Evolutionary conservation across 1,140 invertebrate species (phyloP).

Genomic region (Hylyphantes graminicola): DNA sequence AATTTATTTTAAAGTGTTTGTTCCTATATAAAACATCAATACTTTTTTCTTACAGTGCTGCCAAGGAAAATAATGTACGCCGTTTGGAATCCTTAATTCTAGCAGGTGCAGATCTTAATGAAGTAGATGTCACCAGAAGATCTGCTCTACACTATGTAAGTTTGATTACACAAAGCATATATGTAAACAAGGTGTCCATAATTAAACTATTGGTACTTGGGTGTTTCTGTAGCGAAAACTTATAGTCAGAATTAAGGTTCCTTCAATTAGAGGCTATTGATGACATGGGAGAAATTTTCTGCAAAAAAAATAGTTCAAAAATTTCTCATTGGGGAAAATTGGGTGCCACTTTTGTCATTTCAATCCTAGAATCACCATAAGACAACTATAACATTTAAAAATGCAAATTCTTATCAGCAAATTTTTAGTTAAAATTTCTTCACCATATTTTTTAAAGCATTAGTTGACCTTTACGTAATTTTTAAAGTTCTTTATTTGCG

Average conservation of each 20-base stretch:
- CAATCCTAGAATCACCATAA: too few relatives aligned
- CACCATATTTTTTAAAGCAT: too few relatives aligned
- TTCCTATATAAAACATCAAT: background rate
- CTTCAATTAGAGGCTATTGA: background rate
- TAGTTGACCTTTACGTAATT: too few relatives aligned
- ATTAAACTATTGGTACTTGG: background rate
- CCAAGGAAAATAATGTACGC: slow-evolving; percentile 69
- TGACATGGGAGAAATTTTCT: too few relatives aligned
- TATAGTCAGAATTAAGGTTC: background rate
- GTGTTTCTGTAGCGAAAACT: background rate
- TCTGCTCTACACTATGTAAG: slow-evolving; percentile 65
- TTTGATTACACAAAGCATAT: slow-evolving; percentile 60
- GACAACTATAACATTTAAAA: too few relatives aligned
- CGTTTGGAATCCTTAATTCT: slow-evolving; percentile 73
- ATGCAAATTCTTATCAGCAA: too few relatives aligned
- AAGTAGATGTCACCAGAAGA: slow-evolving; percentile 65
- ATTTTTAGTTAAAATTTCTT: too few relatives aligned
- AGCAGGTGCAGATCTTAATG: slow-evolving; percentile 76
- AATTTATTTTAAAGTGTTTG: background rate
- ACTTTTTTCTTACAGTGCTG: slow-evolving; percentile 67
- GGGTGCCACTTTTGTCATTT: too few relatives aligned
- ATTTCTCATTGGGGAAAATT: too few relatives aligned
- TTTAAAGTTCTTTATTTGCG: too few relatives aligned
- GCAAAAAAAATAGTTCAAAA: too few relatives aligned
- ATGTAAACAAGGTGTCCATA: background rate